Base-by-base conservation (phyloP, 2,797 vertebrate genomes). In the Sebastes oblongus region DNA sequence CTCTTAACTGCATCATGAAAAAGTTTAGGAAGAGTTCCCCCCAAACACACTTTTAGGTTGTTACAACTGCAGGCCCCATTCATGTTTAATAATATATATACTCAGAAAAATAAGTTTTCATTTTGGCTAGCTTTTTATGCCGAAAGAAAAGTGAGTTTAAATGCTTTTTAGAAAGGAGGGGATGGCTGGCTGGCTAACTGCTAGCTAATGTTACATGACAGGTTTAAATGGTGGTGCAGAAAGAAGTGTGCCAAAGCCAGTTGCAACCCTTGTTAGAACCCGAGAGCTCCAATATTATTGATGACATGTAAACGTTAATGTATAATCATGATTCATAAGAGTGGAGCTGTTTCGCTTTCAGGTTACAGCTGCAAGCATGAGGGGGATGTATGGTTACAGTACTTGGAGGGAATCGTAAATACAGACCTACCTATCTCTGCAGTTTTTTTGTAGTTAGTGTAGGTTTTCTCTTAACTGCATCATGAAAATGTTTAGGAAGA, bases 401-500 rank as follows among this genome's bases (percentile, higher is more conserved):
- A 39, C 16, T 73, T 66, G 72, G 60, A 81, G 67, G 83, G 81
- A 84, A 46, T 52, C 16, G 30, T 69, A 70, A 75, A 69, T 61
- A 60, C 72, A 79, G 36, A 82, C 34, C n/a, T 32, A 59, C 67
- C 34, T 61, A 60, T 55, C 16, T n/a, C 2, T 78, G 27, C 36
- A 79, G 50, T 46, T 46, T 25, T 3, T 58, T 65, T 70, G 1
- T 32, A 25, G 22, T 20, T 8, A 24, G 20, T 72, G 68, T 60
- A 77, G 39, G 36, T 52, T 42, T 42, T 42, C 39, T 42, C 39
- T 42, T 42, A 60, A 42, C n/a, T 36, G 6, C n/a, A 18, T 46
- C 1, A 13, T 11, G 8, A 61, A 34, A 75, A 65, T 16, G 66
- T 81, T 50, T 1, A 54, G 10, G 5, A 50, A 32, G 20, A 60